These are phyloP conservation scores for Pecten maximus DNA, from an alignment of 2,888 invertebrate genomes.

Conservation along the genomic window DNA sequence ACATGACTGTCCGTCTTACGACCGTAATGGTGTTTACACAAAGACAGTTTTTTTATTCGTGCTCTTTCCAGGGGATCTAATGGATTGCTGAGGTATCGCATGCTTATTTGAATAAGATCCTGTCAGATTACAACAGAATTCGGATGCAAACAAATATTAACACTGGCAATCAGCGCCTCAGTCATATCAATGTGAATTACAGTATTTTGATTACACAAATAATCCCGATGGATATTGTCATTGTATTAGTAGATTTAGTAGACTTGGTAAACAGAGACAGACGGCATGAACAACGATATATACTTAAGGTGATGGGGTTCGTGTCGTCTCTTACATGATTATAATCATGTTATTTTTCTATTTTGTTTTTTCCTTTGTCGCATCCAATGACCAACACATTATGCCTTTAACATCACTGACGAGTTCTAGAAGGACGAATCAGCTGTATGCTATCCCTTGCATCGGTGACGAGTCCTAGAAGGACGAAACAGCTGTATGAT, in stretches of 20 bases:
- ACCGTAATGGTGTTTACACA: neutral
- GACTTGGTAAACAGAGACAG: too few relatives aligned
- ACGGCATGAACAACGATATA: too few relatives aligned
- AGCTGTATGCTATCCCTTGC: too few relatives aligned
- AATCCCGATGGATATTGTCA: neutral
- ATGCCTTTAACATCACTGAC: too few relatives aligned
- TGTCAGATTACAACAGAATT: neutral
- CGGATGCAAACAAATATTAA: constrained; percentile 5
- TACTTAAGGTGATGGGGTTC: too few relatives aligned
- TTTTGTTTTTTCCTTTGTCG: too few relatives aligned
- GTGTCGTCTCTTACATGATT: too few relatives aligned
- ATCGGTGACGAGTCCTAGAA: too few relatives aligned
- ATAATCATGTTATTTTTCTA: too few relatives aligned
- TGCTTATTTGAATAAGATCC: constrained; percentile 6
- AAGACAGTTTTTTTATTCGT: neutral
- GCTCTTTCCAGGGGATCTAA: neutral
- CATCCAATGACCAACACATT: too few relatives aligned
- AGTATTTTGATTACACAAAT: neutral
- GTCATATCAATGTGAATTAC: neutral
- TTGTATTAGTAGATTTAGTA: neutral
- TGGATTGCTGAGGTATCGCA: neutral
- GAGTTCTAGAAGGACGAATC: too few relatives aligned
- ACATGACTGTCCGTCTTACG: neutral
- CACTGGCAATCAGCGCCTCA: neutral
- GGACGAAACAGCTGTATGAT: too few relatives aligned